These are phyloP conservation scores for Characodon lateralis DNA, from an alignment of 2,797 vertebrate species.

Conservation along the genomic window DNA sequence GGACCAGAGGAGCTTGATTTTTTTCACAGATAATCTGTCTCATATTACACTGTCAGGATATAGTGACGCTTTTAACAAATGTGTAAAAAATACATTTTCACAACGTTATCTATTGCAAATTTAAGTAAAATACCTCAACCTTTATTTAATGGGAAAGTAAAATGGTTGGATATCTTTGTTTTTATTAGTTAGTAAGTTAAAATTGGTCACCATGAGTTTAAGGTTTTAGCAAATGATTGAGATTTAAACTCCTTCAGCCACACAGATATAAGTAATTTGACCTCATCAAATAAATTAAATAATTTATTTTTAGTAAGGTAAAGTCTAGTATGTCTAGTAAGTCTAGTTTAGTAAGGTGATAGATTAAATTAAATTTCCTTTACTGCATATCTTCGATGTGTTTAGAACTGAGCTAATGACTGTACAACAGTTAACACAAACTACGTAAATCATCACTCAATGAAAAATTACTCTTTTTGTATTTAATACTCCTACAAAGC, in stretches of 20 bases:
- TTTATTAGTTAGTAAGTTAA: too few species aligned
- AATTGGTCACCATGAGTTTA: not conserved
- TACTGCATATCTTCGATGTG: conserved; percentile 8
- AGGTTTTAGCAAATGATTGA: not conserved
- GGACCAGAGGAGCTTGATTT: too few species aligned
- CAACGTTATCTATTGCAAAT: too few species aligned
- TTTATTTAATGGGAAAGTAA: too few species aligned
- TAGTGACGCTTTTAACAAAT: too few species aligned
- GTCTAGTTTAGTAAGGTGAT: too few species aligned
- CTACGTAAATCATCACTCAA: conserved; percentile 56
- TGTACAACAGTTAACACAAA: conserved; percentile 46
- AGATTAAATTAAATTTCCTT: conserved; percentile 9
- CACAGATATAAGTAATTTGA: not conserved
- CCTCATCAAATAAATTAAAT: not conserved
- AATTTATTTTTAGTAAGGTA: not conserved
- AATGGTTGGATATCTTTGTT: too few species aligned
- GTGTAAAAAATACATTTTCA: too few species aligned
- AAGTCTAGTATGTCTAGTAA: not conserved
- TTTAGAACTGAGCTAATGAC: conserved; percentile 27
- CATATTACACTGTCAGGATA: too few species aligned
- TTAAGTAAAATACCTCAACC: too few species aligned
- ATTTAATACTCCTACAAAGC: conserved; percentile 50
- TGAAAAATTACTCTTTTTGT: conserved; percentile 28
- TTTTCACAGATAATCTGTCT: too few species aligned
- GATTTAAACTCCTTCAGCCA: not conserved